A percentile compares a stretch with the other conserved stretches of the same genome.
These are phyloP conservation scores for Standfussiana lucernea DNA, from an alignment of 2,888 invertebrate genomes.

Conservation along the genomic window DNA sequence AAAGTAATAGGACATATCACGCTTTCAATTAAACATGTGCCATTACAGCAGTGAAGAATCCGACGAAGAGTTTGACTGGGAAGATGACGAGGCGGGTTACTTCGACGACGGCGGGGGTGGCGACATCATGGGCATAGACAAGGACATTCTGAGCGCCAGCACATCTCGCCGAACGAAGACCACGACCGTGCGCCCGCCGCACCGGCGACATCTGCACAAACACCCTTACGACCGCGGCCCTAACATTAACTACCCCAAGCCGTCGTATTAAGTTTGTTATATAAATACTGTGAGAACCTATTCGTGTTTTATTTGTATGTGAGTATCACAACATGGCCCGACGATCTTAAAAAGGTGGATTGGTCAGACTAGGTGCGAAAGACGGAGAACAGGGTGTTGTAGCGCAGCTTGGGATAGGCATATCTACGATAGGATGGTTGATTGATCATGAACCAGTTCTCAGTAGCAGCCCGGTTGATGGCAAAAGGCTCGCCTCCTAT, in stretches of 20 bases:
- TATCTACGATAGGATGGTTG: background rate
- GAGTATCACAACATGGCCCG: background rate
- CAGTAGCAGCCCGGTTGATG: background rate
- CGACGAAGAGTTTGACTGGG: slow-evolving; percentile 81
- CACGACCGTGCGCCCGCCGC: slow-evolving; percentile 77
- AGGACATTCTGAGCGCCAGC: slow-evolving; percentile 72
- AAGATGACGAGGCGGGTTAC: slow-evolving; percentile 79
- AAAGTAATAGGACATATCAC: background rate
- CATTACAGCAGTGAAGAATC: slow-evolving; percentile 67
- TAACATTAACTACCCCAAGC: slow-evolving; percentile 62
- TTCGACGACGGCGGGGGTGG: slow-evolving; percentile 81
- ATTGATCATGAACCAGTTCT: background rate
- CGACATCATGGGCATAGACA: slow-evolving; percentile 84
- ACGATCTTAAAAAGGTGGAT: background rate
- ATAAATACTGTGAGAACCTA: slow-evolving; percentile 44
- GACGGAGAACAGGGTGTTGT: background rate
- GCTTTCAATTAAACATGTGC: background rate
- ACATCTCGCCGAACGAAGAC: slow-evolving; percentile 62
- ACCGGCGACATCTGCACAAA: slow-evolving; percentile 89
- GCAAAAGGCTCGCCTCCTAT: background rate
- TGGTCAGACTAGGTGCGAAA: background rate
- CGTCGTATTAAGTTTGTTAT: slow-evolving; percentile 50
- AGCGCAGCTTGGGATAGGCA: background rate
- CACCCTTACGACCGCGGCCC: slow-evolving; percentile 89
- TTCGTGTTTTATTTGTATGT: slow-evolving; percentile 40